Evolutionary conservation across 2,113 vertebrate species (phyloP).

Genomic region (Cavia aperea): DNA sequence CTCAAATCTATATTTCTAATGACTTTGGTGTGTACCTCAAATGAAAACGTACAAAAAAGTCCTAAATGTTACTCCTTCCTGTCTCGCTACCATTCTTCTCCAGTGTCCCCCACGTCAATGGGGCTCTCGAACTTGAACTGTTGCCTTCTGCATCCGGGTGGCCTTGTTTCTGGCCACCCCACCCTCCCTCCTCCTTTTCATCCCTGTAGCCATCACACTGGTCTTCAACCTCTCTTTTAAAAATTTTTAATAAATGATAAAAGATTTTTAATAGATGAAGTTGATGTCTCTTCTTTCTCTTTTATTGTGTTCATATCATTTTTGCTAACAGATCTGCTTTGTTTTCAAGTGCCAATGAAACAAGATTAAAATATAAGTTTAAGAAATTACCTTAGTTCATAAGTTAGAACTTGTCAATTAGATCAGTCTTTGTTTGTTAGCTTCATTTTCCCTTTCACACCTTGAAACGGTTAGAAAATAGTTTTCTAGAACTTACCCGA

Average conservation of each 20-base stretch:
- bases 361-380: background rate
- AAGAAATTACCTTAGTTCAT: background rate
- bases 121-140: background rate
- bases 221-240: background rate
- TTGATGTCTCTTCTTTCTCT: background rate
- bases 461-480: background rate
- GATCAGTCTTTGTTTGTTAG: background rate
- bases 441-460: background rate
- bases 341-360: background rate
- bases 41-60: background rate
- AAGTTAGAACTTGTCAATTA: background rate
- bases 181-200: background rate
- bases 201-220: background rate
- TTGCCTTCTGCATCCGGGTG: background rate
- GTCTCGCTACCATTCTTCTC: background rate
- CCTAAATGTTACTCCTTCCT: background rate
- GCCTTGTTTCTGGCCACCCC: background rate
- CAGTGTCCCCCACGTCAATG: too few species aligned
- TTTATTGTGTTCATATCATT: background rate
- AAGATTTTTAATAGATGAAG: background rate
- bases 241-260: too few species aligned
- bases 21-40: background rate
- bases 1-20: background rate
- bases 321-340: background rate
- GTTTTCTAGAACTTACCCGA: background rate